Conservation (phyloP, 1,140 invertebrate species). For the Magallana ariakensis region DNA sequence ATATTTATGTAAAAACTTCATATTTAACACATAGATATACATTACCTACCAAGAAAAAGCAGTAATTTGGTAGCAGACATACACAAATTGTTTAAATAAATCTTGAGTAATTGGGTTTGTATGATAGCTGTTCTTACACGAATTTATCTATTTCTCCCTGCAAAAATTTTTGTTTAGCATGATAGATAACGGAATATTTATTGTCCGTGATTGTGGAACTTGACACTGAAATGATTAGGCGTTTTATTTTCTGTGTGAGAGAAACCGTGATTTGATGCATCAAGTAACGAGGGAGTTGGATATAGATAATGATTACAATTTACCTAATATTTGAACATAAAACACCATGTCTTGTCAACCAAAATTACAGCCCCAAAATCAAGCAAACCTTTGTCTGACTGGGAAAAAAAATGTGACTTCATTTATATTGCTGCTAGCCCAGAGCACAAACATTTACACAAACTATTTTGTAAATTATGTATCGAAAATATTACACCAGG, state of each 20-base stretch:
- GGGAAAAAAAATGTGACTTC: background rate
- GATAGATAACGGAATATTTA: slow-evolving; percentile 25
- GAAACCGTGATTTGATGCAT: background rate
- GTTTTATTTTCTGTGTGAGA: background rate
- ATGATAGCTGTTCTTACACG: background rate
- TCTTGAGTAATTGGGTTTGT: slow-evolving; percentile 15
- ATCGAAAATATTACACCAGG: background rate
- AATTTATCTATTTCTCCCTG: slow-evolving; percentile 19
- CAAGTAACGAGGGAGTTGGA: background rate
- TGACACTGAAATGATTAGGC: background rate
- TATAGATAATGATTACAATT: background rate
- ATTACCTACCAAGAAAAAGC: background rate
- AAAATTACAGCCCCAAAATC: slow-evolving; percentile 21
- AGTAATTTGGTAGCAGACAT: background rate
- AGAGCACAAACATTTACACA: background rate
- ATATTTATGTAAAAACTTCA: too few relatives aligned
- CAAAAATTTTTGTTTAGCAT: slow-evolving; percentile 7
- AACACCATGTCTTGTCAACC: slow-evolving; percentile 1
- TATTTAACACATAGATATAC: too few relatives aligned
- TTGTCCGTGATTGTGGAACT: background rate
- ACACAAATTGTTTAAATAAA: slow-evolving; percentile 6
- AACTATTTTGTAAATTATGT: background rate
- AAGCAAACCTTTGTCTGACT: background rate
- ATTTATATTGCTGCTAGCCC: slow-evolving; percentile 20
- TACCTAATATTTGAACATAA: slow-evolving; percentile 1